Conservation (phyloP, 2,888 invertebrate genomes). For the Athalia cordata region DNA sequence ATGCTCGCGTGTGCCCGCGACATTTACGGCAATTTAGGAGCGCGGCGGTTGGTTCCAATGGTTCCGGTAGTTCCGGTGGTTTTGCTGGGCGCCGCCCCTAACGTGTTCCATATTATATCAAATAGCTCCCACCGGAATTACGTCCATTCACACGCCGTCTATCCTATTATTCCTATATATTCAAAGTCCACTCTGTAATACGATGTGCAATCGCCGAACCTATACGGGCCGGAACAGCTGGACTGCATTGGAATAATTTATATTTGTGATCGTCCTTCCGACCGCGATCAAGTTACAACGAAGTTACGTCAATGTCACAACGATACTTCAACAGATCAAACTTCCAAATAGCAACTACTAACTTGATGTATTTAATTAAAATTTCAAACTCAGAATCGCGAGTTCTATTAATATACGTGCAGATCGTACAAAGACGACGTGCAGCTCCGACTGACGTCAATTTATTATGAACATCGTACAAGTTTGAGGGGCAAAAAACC, state of each 20-base stretch:
- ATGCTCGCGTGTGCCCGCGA: constrained; percentile 42
- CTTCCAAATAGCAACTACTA: background rate
- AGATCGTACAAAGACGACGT: background rate
- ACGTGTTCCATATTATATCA: constrained; percentile 55
- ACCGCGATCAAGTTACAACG: background rate
- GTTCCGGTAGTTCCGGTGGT: constrained; percentile 54
- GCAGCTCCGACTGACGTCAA: background rate
- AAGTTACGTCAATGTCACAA: constrained; percentile 7
- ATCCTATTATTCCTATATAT: constrained; percentile 43
- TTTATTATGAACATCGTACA: background rate
- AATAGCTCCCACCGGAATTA: constrained; percentile 40
- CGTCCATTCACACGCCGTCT: constrained; percentile 44
- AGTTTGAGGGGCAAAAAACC: background rate
- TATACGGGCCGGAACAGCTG: constrained; percentile 24
- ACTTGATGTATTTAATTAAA: constrained; percentile 4
- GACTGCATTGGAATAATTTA: constrained; percentile 39
- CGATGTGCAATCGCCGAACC: constrained; percentile 37
- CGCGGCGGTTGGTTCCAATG: constrained; percentile 41
- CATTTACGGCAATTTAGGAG: constrained; percentile 41
- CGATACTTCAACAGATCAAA: background rate
- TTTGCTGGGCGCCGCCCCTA: constrained; percentile 52
- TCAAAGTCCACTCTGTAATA: constrained; percentile 39
- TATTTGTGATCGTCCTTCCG: constrained; percentile 8
- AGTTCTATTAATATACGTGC: background rate
- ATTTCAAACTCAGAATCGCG: background rate